Base-by-base conservation (phyloP, 2,888 invertebrate species). In the Lasioglossum leucozonium region DNA sequence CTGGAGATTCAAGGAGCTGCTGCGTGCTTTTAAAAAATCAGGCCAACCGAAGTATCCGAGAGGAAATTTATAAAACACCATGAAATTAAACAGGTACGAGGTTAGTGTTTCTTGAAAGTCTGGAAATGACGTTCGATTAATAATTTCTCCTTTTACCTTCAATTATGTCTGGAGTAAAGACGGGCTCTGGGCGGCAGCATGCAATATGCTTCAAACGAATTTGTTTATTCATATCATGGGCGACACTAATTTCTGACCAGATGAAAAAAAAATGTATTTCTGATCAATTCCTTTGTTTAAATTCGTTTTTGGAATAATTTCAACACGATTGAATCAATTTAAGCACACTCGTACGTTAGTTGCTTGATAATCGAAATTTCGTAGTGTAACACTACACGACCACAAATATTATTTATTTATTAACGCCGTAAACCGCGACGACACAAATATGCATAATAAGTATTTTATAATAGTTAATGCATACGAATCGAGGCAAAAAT, bases 21-120 rank as follows among this genome's bases (percentile, higher is more conserved):
- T 58, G 79, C 51, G 51, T 26, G 81, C 81, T 79, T 72, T 44
- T 55, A 62, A 69, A 72, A 69, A 87, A 85, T 78, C 55, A 26
- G 51, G 40, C 11, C 76, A 37, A n/a, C 18, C 47, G 47, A 71
- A 69, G 69, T 47, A 67, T 51, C 62, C 16, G 47, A 62, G 67
- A 42, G 87, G 82, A 72, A 40, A n/a, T 11, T 69, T n/a, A 26
- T 40, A 22, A 37, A 37, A 67, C 22, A 37, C 18, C 37, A 62
- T 18, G 62, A 34, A 30, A 34, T 30, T 30, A 62, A 26, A 10
- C 22, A 51, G 51, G 0, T n/a, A 10, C 10, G n/a, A 10, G n/a
- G n/a, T n/a, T 55, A n/a, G 10, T n/a, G 51, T 55, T 55, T 55
- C n/a, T 10, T 10, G 51, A n/a, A n/a, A 22, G n/a, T 55, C n/a